Evolutionary conservation across 2,888 invertebrate species (phyloP).

Genomic region (Maniola hyperantus): DNA sequence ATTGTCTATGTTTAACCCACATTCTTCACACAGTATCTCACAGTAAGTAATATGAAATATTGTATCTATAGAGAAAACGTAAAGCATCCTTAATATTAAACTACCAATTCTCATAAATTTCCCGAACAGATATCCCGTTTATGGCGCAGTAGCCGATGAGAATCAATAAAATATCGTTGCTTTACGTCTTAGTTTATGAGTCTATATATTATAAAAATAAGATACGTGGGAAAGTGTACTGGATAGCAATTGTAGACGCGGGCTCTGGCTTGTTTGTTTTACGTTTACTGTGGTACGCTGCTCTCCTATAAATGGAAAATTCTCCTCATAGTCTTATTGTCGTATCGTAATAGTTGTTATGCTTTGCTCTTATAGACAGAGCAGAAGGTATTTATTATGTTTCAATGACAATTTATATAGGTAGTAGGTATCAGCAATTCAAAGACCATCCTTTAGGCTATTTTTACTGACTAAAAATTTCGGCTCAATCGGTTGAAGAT

Average conservation of each 20-base stretch:
- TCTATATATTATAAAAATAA: conserved; percentile 71
- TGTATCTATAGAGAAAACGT: neutral
- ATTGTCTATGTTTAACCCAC: no score
- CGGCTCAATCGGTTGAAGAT: no score
- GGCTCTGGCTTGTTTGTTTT: conserved; percentile 32
- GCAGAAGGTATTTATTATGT: neutral
- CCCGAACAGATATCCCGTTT: conserved; percentile 65
- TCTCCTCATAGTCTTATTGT: conserved; percentile 24
- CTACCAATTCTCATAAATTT: conserved; percentile 56
- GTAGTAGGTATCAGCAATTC: no score
- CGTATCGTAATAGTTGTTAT: conserved; percentile 26
- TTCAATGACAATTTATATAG: neutral
- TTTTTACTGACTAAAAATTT: no score
- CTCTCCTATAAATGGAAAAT: conserved; percentile 31
- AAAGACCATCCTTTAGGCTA: no score
- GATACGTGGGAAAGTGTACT: conserved; percentile 53
- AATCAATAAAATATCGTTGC: conserved; percentile 68
- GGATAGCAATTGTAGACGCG: conserved; percentile 50
- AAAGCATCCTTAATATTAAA: conserved; percentile 23
- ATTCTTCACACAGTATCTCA: no score
- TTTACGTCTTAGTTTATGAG: conserved; percentile 73
- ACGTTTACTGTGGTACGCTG: conserved; percentile 30
- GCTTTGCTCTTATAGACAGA: conserved; percentile 13
- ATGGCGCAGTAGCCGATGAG: conserved; percentile 58
- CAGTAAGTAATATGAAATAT: neutral